Evolutionary conservation across 1,140 invertebrate species (phyloP).

Genomic region (Drosophila persimilis): DNA sequence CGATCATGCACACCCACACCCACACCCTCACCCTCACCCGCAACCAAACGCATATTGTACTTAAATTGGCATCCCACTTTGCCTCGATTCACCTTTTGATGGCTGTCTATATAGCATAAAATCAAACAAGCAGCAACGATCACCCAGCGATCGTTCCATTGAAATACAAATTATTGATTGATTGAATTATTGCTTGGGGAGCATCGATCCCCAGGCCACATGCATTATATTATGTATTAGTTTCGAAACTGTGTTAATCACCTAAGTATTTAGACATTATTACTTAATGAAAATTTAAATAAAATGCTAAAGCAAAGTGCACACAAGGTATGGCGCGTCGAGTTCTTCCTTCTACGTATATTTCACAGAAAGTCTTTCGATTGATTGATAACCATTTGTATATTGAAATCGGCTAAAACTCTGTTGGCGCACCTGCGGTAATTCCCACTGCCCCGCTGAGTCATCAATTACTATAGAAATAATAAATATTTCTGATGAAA

Average conservation of each 20-base stretch:
- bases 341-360: neutral
- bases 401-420: neutral
- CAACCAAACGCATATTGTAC: constrained; percentile 47
- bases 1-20: constrained; percentile 6
- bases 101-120: constrained; percentile 68
- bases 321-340: neutral
- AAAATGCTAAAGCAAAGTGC: constrained; percentile 51
- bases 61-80: constrained; percentile 66
- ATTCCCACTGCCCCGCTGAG: neutral
- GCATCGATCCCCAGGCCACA: constrained; percentile 15
- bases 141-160: constrained; percentile 63
- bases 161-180: constrained; percentile 54
- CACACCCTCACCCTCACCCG: neutral
- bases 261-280: constrained; percentile 82
- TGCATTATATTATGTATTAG: constrained; percentile 69
- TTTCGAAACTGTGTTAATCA: constrained; percentile 80
- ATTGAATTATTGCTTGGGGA: constrained; percentile 61
- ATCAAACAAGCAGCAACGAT: constrained; percentile 62
- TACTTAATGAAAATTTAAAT: constrained; percentile 70
- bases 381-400: neutral
- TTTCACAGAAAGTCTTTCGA: neutral
- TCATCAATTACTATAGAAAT: constrained; percentile 17
- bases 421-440: constrained; percentile 14
- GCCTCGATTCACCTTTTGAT: constrained; percentile 55
- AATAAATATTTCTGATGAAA: constrained; percentile 13